Conservation (phyloP, 2,888 invertebrate genomes). For the Hypomecis atomaria region DNA sequence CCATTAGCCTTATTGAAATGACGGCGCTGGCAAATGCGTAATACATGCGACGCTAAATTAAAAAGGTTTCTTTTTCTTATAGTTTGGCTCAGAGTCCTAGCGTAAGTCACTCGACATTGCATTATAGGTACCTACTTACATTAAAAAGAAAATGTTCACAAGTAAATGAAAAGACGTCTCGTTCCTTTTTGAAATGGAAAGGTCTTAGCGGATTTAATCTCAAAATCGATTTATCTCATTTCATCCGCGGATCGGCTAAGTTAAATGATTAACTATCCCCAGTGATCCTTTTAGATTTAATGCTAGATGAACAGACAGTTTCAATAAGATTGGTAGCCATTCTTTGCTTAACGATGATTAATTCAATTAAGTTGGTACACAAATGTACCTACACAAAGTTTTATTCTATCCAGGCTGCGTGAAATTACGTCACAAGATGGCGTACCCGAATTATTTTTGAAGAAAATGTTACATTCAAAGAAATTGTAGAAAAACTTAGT, state of each 20-base stretch:
- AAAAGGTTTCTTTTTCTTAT: too few relatives aligned
- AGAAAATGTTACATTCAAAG: neutral
- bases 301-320: neutral
- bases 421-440: neutral
- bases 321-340: neutral
- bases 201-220: slow-evolving; percentile 8
- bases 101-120: too few relatives aligned
- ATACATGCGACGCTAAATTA: too few relatives aligned
- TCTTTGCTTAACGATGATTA: neutral
- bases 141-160: neutral
- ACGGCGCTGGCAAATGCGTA: too few relatives aligned
- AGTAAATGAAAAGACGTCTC: neutral
- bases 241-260: neutral
- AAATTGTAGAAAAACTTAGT: too few relatives aligned
- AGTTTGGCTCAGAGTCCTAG: too few relatives aligned
- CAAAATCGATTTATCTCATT: slow-evolving; percentile 2
- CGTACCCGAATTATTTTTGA: neutral
- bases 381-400: neutral
- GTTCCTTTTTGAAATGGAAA: neutral
- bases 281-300: slow-evolving; percentile 3
- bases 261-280: slow-evolving; percentile 4
- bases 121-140: neutral
- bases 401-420: neutral
- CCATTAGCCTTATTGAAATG: too few relatives aligned
- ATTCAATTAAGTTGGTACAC: neutral